Conservation (phyloP, 1,140 invertebrate genomes). For the Euwallacea similis region DNA sequence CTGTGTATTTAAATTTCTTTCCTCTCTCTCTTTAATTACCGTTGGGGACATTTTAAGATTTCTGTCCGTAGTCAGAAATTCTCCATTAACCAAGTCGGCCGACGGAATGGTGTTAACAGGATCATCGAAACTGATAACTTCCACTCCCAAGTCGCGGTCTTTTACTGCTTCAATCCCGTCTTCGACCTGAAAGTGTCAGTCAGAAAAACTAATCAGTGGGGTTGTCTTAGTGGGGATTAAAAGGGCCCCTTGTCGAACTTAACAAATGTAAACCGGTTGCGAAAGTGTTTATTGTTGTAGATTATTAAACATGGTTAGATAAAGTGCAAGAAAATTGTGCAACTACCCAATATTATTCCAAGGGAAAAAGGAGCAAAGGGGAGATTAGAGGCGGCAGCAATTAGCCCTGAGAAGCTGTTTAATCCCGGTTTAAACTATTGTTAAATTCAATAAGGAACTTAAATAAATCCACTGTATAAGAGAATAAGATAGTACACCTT, state of each 20-base stretch:
- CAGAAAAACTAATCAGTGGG: constrained; percentile 27
- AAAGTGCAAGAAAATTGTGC: background rate
- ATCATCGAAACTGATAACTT: constrained; percentile 50
- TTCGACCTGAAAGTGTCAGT: constrained; percentile 42
- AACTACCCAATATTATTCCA: too few species aligned
- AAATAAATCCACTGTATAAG: constrained; percentile 11
- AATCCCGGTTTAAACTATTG: constrained; percentile 22
- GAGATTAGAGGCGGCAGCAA: background rate
- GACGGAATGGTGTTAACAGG: constrained; percentile 48
- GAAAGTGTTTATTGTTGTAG: constrained; percentile 6
- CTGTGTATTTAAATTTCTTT: background rate
- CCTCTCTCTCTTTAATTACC: constrained; percentile 37
- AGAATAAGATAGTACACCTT: constrained; percentile 37
- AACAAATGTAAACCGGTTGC: constrained; percentile 34
- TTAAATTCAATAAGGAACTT: constrained; percentile 36
- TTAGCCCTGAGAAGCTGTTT: background rate
- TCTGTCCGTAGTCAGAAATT: constrained; percentile 38
- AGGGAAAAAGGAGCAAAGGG: too few species aligned
- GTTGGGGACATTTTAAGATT: constrained; percentile 36
- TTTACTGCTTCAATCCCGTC: constrained; percentile 26
- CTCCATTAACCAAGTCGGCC: constrained; percentile 49
- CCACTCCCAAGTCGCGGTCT: constrained; percentile 46
- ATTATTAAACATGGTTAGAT: background rate
- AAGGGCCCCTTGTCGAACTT: constrained; percentile 29
- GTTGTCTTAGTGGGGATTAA: background rate